Evolutionary conservation across 1,140 invertebrate species (phyloP).

Genomic region (Homarus americanus): DNA sequence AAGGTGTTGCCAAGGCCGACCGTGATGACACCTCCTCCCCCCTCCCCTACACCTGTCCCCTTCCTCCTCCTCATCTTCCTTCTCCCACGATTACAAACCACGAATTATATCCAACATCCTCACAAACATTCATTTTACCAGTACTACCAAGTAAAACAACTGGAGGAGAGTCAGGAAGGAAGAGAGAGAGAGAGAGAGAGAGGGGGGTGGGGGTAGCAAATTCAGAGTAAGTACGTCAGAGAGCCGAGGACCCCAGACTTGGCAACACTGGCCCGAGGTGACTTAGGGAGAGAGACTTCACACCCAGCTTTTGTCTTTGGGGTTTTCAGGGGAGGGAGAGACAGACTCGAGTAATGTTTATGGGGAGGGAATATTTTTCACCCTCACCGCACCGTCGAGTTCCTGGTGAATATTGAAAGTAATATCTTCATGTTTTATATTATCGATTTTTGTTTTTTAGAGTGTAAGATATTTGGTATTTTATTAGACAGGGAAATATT

Average conservation of each 20-base stretch:
- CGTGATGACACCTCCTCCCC: neutral
- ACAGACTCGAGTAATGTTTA: constrained; percentile 61
- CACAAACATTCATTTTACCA: too few species aligned
- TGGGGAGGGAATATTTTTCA: constrained; percentile 24
- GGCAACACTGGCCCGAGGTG: constrained; percentile 28
- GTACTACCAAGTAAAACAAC: too few species aligned
- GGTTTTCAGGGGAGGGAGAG: constrained; percentile 18
- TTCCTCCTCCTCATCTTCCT: neutral
- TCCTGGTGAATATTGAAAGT: neutral
- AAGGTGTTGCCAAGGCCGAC: constrained; percentile 36
- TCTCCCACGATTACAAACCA: too few species aligned
- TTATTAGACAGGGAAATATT: too few species aligned
- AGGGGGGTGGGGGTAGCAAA: neutral
- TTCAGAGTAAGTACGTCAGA: neutral
- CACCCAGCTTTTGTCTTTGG: constrained; percentile 64
- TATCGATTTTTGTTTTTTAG: too few species aligned
- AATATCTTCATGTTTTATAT: neutral
- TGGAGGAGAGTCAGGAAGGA: neutral
- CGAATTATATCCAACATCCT: too few species aligned
- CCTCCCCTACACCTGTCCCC: neutral
- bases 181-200: neutral
- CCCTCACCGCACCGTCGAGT: neutral
- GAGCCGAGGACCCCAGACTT: neutral
- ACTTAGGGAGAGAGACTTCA: constrained; percentile 60
- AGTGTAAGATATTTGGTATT: too few species aligned